phyloP scores from a whole-genome alignment of 2,888 invertebrate species.

The Dicranocentrus wangi region DNA sequence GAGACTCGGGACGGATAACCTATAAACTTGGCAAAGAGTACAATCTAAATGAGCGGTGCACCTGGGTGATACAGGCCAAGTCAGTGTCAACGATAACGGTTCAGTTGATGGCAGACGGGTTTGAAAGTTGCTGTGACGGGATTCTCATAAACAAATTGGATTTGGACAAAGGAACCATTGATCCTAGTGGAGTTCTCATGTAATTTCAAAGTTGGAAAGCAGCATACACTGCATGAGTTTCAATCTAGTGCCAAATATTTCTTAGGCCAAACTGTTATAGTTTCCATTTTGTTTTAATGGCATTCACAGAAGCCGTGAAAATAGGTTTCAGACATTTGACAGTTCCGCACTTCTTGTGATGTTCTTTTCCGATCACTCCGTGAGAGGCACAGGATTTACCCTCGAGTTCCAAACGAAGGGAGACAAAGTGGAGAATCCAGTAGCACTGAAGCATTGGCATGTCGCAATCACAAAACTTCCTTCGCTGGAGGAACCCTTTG shows the following conservation, averaged over 20 bases:
- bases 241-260: not conserved
- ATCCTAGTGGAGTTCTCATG: conserved; percentile 14
- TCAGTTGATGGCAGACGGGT: conserved; percentile 57
- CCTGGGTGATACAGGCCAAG: conserved; percentile 53
- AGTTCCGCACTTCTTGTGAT: conserved; percentile 37
- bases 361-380: conserved; percentile 57
- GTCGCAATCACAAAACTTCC: not conserved
- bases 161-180: not conserved
- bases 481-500: conserved; percentile 13
- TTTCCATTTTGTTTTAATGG: no score
- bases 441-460: conserved; percentile 18
- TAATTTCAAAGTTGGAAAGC: not conserved
- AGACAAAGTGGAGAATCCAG: not conserved
- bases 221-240: not conserved
- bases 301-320: conserved; percentile 57
- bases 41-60: conserved; percentile 54
- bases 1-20: conserved; percentile 50
- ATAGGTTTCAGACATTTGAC: conserved; percentile 39
- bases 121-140: conserved; percentile 64
- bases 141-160: conserved; percentile 30
- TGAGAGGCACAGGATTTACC: conserved; percentile 47
- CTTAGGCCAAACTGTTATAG: no score
- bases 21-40: conserved; percentile 60
- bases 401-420: conserved; percentile 57
- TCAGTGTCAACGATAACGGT: conserved; percentile 40